phyloP scores from a whole-genome alignment of 2,797 vertebrate genomes.

The Bucorvus abyssinicus region DNA sequence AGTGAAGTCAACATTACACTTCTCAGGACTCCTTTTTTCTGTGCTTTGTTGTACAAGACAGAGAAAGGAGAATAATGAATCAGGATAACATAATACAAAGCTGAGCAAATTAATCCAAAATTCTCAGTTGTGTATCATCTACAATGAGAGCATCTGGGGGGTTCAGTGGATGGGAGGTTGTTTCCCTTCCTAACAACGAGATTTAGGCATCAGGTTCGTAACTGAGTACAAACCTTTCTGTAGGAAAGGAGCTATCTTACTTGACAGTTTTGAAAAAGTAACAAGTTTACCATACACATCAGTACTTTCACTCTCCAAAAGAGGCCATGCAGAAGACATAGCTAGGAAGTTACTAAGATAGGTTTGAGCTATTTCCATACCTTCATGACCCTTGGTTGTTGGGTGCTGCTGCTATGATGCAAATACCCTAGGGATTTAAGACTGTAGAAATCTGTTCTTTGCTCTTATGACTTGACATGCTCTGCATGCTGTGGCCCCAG shows the following conservation, averaged over 20 bases:
- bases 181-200: background rate
- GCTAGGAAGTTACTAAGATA: background rate
- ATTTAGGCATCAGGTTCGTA: background rate
- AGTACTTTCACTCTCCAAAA: background rate
- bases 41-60: background rate
- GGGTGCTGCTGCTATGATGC: background rate
- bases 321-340: background rate
- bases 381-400: background rate
- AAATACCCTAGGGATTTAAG: background rate
- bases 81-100: background rate
- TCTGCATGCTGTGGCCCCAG: background rate
- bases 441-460: background rate
- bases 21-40: background rate
- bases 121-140: background rate
- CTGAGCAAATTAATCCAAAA: background rate
- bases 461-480: background rate
- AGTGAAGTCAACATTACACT: background rate
- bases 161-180: background rate
- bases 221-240: accelerated
- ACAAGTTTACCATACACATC: background rate
- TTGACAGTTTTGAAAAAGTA: background rate
- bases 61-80: background rate
- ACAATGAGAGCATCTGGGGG: background rate
- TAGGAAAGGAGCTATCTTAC: background rate
- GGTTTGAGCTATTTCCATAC: background rate